Evolutionary conservation across 1,140 invertebrate species (phyloP).

Genomic region (Lithobius niger): DNA sequence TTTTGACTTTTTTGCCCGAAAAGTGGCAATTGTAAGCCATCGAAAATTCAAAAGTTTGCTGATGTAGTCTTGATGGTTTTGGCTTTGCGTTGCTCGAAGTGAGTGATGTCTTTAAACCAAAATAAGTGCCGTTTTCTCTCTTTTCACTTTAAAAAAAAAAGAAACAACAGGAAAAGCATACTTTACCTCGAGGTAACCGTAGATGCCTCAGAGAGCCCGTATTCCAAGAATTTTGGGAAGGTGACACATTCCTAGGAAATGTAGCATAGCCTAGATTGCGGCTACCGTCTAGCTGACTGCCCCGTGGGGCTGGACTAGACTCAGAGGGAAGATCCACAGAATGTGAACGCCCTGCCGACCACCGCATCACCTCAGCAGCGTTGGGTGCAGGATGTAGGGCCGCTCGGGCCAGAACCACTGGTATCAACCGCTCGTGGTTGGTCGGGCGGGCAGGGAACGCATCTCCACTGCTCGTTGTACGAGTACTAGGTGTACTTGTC

Average conservation of each 20-base stretch:
- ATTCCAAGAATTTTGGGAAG: slow-evolving; percentile 13
- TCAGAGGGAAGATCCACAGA: not conserved
- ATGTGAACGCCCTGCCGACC: not conserved
- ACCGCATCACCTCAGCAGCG: not conserved
- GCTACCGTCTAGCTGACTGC: slow-evolving; percentile 3
- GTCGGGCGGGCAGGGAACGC: slow-evolving; percentile 10
- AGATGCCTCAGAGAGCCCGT: slow-evolving; percentile 7
- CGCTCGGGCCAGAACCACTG: not conserved
- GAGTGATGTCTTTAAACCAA: too few relatives aligned
- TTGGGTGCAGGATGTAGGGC: not conserved
- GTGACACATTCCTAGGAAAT: slow-evolving; percentile 8
- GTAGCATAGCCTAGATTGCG: not conserved
- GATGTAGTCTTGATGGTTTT: too few relatives aligned
- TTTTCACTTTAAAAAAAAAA: too few relatives aligned
- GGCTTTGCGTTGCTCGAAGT: too few relatives aligned
- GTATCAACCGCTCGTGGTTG: slow-evolving; percentile 11
- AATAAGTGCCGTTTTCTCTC: too few relatives aligned
- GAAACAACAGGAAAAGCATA: too few relatives aligned
- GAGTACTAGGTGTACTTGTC: slow-evolving; percentile 3
- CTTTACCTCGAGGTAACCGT: slow-evolving; percentile 14
- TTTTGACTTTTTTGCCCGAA: too few relatives aligned
- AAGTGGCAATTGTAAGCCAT: too few relatives aligned
- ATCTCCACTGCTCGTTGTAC: not conserved
- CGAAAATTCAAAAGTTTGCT: too few relatives aligned
- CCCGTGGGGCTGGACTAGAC: slow-evolving; percentile 7